A percentile compares a stretch with the other conserved stretches of the same genome.
Evolutionary conservation across 1,140 invertebrate species (phyloP).

Genomic region (Philotrypesis tridentata): DNA sequence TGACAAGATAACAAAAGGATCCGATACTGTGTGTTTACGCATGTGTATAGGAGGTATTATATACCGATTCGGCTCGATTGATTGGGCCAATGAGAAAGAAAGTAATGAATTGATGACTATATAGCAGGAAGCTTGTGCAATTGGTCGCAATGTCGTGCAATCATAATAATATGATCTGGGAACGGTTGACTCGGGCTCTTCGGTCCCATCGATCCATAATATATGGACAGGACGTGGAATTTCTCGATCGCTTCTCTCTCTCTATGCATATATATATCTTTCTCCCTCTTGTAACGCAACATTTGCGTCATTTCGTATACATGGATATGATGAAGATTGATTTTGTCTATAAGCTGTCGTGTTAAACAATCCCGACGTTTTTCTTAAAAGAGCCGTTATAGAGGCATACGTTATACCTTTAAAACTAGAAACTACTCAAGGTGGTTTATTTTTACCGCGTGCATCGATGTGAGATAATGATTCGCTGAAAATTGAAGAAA

Average conservation of each 20-base stretch:
- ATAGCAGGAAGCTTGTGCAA: slow-evolving; percentile 10
- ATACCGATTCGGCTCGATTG: neutral
- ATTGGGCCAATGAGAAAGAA: neutral
- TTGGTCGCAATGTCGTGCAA: slow-evolving; percentile 7
- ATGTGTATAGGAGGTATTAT: too few species aligned
- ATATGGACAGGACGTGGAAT: too few species aligned
- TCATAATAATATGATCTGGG: too few species aligned
- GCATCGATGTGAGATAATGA: neutral
- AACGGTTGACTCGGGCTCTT: too few species aligned
- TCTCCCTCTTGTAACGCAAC: neutral
- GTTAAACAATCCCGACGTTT: neutral
- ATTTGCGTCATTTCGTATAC: neutral
- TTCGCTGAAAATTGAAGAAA: neutral
- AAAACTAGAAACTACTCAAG: neutral
- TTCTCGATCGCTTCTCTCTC: neutral
- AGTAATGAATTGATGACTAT: neutral
- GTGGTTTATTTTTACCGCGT: neutral
- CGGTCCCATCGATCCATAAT: too few species aligned
- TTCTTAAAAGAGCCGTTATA: neutral
- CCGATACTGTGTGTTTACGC: too few species aligned
- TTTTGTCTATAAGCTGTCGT: neutral
- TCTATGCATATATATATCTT: too few species aligned
- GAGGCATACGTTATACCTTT: neutral
- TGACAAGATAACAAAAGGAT: too few species aligned
- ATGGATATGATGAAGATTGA: neutral